A percentile compares a stretch with the other conserved stretches of the same genome.
Evolutionary conservation across 2,888 invertebrate genomes (phyloP).

Genomic region (Phaedon cochleariae): DNA sequence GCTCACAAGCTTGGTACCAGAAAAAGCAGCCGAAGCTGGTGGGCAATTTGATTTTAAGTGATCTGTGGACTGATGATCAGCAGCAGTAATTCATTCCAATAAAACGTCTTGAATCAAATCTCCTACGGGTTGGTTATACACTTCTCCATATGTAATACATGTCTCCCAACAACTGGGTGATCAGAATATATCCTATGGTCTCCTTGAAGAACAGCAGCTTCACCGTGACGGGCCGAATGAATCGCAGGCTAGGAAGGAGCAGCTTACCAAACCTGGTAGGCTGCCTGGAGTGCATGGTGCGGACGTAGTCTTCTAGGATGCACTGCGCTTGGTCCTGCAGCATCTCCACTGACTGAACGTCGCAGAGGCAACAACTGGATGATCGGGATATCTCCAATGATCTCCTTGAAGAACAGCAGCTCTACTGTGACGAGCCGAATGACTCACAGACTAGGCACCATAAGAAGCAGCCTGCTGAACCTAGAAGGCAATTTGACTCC

Average conservation of each 20-base stretch:
- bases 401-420: slow-evolving; percentile 87
- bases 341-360: slow-evolving; percentile 92
- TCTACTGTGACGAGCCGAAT: slow-evolving; percentile 86
- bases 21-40: no score
- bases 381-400: slow-evolving; percentile 91
- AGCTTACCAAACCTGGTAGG: slow-evolving; percentile 90
- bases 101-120: not conserved
- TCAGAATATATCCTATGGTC: no score
- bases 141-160: slow-evolving; percentile 88
- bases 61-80: no score
- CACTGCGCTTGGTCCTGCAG: slow-evolving; percentile 95
- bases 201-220: no score
- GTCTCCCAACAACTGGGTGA: slow-evolving; percentile 85
- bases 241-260: slow-evolving; percentile 83
- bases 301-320: slow-evolving; percentile 91
- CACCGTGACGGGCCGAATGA: slow-evolving; percentile 84
- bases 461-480: no score
- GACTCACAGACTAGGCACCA: slow-evolving; percentile 82
- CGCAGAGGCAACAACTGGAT: slow-evolving; percentile 85
- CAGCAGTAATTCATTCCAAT: no score
- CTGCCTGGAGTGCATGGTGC: slow-evolving; percentile 85
- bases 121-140: slow-evolving; percentile 59
- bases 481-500: no score
- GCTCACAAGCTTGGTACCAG: no score
- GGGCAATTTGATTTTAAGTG: no score